These are phyloP conservation scores for Pantherophis guttatus DNA, from an alignment of 2,113 vertebrate genomes.

Conservation along the genomic window DNA sequence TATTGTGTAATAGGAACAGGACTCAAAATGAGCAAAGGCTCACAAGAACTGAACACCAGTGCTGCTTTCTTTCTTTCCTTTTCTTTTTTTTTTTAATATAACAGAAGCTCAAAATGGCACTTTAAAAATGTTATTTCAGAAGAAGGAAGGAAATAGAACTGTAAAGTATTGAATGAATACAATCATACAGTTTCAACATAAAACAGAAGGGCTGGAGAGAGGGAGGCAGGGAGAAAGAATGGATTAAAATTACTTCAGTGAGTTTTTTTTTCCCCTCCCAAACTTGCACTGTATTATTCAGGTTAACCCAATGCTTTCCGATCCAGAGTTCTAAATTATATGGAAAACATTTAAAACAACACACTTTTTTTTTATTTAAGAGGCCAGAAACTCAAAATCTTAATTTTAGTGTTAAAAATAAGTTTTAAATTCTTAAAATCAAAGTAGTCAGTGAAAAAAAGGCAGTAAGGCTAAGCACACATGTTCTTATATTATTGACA, in stretches of 20 bases:
- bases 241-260: conserved; percentile 70
- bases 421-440: background rate
- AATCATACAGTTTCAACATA: conserved; percentile 41
- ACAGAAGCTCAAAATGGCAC: conserved; percentile 54
- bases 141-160: conserved; percentile 57
- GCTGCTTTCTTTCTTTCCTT: conserved; percentile 24
- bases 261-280: conserved; percentile 55
- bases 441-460: background rate
- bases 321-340: conserved; percentile 27
- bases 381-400: background rate
- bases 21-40: conserved; percentile 70
- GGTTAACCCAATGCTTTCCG: conserved; percentile 68
- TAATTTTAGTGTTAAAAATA: background rate
- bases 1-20: conserved; percentile 81
- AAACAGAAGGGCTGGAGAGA: conserved; percentile 54
- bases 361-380: background rate
- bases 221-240: conserved; percentile 47
- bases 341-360: background rate
- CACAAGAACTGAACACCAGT: conserved; percentile 64
- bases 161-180: conserved; percentile 52
- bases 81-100: conserved; percentile 10
- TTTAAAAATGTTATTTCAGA: conserved; percentile 50
- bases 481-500: background rate
- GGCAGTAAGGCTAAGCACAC: background rate
- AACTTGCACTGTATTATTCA: conserved; percentile 51